Conservation (phyloP, 23 tunicate genomes). For the Pegea sp. region DNA sequence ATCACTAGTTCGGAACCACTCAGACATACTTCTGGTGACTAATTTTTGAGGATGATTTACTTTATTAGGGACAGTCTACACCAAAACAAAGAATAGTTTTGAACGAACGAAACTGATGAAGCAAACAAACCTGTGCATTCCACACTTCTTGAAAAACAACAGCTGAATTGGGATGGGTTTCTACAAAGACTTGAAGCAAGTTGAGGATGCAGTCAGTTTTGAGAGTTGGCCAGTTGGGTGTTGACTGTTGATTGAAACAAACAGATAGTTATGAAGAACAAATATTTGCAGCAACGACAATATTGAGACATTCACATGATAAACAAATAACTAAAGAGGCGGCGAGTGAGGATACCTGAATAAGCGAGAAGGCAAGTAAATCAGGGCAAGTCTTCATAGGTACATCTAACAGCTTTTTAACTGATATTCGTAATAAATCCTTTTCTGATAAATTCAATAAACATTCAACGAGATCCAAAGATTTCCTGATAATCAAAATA, state of each 20-base stretch:
- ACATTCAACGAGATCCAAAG: conserved; percentile 50
- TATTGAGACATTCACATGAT: no score
- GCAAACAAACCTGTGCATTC: conserved; percentile 41
- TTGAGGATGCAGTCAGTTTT: conserved; percentile 24
- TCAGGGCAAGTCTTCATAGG: conserved; percentile 64
- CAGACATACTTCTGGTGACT: conserved; percentile 58
- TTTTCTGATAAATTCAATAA: conserved; percentile 32
- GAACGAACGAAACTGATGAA: neutral
- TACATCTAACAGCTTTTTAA: conserved; percentile 24
- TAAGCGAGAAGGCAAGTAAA: conserved; percentile 37
- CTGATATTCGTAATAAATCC: conserved; percentile 25
- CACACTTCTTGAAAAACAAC: conserved; percentile 44
- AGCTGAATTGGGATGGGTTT: conserved; percentile 80
- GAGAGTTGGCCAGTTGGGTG: conserved; percentile 12
- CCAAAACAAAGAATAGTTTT: neutral
- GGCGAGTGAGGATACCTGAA: conserved; percentile 24
- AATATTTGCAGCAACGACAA: neutral
- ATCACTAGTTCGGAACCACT: conserved; percentile 46
- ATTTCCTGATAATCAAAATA: conserved; percentile 43
- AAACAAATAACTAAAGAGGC: no score
- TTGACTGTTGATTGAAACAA: conserved; percentile 10
- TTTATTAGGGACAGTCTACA: neutral
- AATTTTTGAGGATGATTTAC: conserved; percentile 14
- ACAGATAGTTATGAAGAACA: neutral
- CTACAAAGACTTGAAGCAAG: conserved; percentile 41